A percentile compares a stretch with the other conserved stretches of the same genome.
These are phyloP conservation scores for Rhinoderma darwinii DNA, from an alignment of 2,113 vertebrate genomes.

Conservation along the genomic window DNA sequence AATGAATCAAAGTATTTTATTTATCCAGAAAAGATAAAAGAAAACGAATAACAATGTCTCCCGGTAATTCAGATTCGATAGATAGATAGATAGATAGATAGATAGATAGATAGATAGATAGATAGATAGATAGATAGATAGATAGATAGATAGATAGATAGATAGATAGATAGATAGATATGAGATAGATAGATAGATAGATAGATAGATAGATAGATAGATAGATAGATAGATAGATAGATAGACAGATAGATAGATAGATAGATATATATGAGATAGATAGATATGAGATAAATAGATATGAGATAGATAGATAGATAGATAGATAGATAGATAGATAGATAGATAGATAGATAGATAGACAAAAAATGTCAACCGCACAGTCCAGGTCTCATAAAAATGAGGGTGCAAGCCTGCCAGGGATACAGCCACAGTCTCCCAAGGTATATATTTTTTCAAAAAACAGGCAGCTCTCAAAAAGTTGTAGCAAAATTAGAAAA, in stretches of 20 bases:
- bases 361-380: too few relatives aligned
- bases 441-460: too few relatives aligned
- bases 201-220: neutral
- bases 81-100: neutral
- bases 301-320: neutral
- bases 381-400: too few relatives aligned
- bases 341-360: neutral
- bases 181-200: conserved; percentile 3
- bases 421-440: too few relatives aligned
- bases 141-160: conserved; percentile 13
- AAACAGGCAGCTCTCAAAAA: too few relatives aligned
- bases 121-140: neutral
- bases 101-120: neutral
- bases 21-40: neutral
- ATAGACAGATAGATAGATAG: neutral
- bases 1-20: too few relatives aligned
- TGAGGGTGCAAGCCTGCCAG: too few relatives aligned
- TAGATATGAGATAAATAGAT: conserved; percentile 2
- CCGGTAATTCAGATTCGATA: neutral
- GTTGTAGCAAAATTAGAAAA: too few relatives aligned
- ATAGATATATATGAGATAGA: neutral
- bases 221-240: conserved; percentile 3
- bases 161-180: conserved; percentile 2
- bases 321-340: neutral
- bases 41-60: neutral